phyloP scores from a whole-genome alignment of 2,797 vertebrate species.

The Anguilla pacifica region DNA sequence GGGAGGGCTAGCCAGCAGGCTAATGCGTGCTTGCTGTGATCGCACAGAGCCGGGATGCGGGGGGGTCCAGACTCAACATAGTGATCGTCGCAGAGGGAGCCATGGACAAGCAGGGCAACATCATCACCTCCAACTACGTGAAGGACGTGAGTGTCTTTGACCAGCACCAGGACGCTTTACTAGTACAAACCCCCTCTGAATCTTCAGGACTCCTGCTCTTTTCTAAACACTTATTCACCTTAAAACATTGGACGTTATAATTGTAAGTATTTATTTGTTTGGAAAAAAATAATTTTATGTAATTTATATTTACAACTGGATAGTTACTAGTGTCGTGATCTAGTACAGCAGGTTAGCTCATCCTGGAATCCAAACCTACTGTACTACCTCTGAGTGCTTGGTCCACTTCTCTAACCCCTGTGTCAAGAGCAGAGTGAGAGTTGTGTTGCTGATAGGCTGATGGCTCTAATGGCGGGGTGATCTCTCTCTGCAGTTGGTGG shows the following conservation, averaged over 20 bases:
- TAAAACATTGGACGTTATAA: not conserved
- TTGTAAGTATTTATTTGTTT: not conserved
- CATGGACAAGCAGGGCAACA: conserved; percentile 76
- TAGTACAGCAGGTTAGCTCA: not conserved
- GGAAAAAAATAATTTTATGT: not conserved
- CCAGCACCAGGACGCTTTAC: not conserved
- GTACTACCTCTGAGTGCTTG: not conserved
- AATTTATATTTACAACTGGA: not conserved
- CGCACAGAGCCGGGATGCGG: conserved; percentile 81
- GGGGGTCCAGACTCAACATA: conserved; percentile 91
- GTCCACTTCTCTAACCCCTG: not conserved
- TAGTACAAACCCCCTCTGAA: not conserved
- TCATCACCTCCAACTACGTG: conserved; percentile 83
- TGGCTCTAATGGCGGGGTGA: not conserved
- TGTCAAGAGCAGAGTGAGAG: not conserved
- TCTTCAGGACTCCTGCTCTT: not conserved
- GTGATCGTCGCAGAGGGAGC: conserved; percentile 93
- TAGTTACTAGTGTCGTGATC: not conserved
- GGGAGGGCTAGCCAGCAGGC: too few relatives aligned
- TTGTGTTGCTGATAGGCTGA: not conserved
- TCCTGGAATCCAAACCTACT: not conserved
- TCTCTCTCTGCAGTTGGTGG: conserved; percentile 65
- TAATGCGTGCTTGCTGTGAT: conserved; percentile 32
- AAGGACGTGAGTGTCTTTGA: conserved; percentile 81
- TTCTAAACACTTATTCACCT: not conserved